These are phyloP conservation scores for Clangula hyemalis DNA, from an alignment of 2,797 vertebrate genomes.

Conservation along the genomic window DNA sequence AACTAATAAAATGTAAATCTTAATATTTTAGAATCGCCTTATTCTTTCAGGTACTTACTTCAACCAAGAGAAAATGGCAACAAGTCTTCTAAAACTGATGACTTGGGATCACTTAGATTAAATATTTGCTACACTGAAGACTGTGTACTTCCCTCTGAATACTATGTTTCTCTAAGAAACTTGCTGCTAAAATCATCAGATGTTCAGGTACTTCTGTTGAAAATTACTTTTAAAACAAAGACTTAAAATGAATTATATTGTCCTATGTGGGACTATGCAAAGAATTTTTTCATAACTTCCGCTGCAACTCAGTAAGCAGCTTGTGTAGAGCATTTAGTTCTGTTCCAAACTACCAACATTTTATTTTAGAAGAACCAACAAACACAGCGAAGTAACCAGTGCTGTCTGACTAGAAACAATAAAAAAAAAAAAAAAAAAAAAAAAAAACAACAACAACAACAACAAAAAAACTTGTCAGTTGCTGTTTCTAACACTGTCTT, in stretches of 20 bases:
- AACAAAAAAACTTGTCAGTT: not conserved
- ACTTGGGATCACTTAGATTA: conserved; percentile 92
- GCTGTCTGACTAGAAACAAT: not conserved
- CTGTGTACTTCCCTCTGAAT: conserved; percentile 91
- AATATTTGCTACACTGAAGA: conserved; percentile 97
- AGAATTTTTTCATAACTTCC: not conserved
- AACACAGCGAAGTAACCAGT: not conserved
- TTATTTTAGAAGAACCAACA: not conserved
- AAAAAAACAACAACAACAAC: too few species aligned
- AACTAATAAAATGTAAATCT: not conserved
- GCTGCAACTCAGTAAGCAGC: not conserved
- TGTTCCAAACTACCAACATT: not conserved
- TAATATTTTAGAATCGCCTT: not conserved
- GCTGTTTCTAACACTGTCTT: not conserved
- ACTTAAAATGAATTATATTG: not conserved
- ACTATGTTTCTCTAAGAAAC: conserved; percentile 88
- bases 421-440: not conserved
- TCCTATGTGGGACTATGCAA: not conserved
- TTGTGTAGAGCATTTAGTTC: not conserved
- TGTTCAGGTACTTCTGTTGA: conserved; percentile 84
- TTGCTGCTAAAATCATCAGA: conserved; percentile 96
- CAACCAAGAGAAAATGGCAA: conserved; percentile 95
- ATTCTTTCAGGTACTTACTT: conserved; percentile 90
- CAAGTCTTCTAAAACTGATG: conserved; percentile 91
- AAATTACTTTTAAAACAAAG: not conserved